These are phyloP conservation scores for Pogonocherus hispidulus DNA, from an alignment of 2,888 invertebrate species.

Conservation along the genomic window DNA sequence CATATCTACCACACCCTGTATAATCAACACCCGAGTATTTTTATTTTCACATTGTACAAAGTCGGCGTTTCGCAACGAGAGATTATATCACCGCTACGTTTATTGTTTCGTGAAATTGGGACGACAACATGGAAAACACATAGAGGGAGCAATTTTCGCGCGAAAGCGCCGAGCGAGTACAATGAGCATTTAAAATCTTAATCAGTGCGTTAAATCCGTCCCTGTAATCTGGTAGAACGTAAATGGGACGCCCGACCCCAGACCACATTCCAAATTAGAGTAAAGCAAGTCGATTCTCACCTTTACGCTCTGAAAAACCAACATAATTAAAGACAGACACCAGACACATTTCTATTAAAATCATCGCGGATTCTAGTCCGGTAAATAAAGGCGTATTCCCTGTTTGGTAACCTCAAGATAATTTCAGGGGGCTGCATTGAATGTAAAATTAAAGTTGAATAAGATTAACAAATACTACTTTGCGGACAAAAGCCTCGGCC, in stretches of 20 bases:
- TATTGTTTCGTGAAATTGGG: constrained; percentile 16
- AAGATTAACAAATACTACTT: no score
- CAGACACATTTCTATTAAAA: constrained; percentile 46
- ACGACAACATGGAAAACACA: background rate
- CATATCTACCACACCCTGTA: no score
- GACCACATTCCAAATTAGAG: constrained; percentile 55
- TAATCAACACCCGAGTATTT: no score
- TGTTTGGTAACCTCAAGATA: no score
- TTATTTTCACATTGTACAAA: background rate
- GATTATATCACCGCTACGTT: constrained; percentile 1
- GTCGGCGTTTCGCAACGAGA: background rate
- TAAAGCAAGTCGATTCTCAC: constrained; percentile 52
- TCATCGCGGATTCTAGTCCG: constrained; percentile 30
- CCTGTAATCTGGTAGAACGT: constrained; percentile 30
- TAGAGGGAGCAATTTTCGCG: background rate
- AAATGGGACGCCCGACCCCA: constrained; percentile 40
- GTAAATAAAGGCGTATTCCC: no score
- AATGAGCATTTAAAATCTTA: constrained; percentile 37
- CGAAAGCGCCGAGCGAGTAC: constrained; percentile 49
- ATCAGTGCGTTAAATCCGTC: constrained; percentile 32
- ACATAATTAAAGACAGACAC: constrained; percentile 51
- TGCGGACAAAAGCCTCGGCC: no score
- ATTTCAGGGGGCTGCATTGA: no score
- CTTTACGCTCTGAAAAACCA: constrained; percentile 49
- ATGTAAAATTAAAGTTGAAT: no score